Evolutionary conservation across 2,797 vertebrate species (phyloP).

Genomic region (Poecilia gillii): DNA sequence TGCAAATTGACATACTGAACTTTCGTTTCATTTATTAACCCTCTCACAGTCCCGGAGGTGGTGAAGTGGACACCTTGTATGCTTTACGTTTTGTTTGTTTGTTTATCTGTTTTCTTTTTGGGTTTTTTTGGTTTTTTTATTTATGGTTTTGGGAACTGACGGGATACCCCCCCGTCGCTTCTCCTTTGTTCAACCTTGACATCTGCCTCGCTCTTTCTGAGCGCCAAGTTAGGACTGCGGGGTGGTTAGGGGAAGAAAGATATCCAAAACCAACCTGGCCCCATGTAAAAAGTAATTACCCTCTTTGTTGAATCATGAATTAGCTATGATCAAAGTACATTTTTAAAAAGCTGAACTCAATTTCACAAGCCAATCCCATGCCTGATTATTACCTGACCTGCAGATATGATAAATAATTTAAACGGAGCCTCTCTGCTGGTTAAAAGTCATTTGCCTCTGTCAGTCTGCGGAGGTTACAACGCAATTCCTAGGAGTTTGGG

Average conservation of each 20-base stretch:
- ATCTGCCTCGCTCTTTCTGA: background rate
- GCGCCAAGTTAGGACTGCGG: background rate
- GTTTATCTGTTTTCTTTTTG: too few relatives aligned
- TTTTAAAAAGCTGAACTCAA: constrained; percentile 2
- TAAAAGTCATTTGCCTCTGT: background rate
- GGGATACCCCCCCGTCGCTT: background rate
- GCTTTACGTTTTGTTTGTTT: background rate
- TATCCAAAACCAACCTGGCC: background rate
- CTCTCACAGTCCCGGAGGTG: background rate
- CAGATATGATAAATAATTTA: background rate
- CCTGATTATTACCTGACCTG: background rate
- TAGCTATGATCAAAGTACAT: background rate
- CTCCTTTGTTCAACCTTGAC: background rate
- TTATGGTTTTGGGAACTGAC: background rate
- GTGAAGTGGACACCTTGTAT: background rate
- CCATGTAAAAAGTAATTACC: background rate
- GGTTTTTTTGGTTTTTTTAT: background rate
- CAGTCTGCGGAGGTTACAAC: background rate
- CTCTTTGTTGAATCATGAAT: background rate
- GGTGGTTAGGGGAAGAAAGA: background rate
- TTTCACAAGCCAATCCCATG: background rate
- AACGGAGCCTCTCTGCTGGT: background rate
- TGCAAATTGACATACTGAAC: background rate
- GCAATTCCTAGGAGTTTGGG: background rate
- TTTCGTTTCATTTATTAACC: background rate